A percentile compares a stretch with the other conserved stretches of the same genome.
Evolutionary conservation across 1,140 invertebrate genomes (phyloP).

Genomic region (Penaeus chinensis): DNA sequence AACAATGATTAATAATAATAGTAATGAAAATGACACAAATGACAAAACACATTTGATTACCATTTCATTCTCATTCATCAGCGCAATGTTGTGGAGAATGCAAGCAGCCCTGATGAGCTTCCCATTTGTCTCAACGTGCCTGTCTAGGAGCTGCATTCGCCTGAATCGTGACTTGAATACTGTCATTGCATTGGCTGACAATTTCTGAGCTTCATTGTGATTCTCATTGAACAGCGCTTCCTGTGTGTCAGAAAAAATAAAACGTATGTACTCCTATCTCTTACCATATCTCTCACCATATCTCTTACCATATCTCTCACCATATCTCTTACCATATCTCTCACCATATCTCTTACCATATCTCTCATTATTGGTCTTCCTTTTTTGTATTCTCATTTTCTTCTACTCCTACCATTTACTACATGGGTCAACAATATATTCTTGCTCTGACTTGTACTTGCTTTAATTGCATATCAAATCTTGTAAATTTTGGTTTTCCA

Average conservation of each 20-base stretch:
- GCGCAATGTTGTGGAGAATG: slow-evolving; percentile 34
- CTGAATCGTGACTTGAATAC: slow-evolving; percentile 29
- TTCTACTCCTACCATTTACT: neutral
- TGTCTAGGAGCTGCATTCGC: slow-evolving; percentile 16
- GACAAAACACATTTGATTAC: neutral
- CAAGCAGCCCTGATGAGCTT: slow-evolving; percentile 11
- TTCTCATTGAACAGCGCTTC: slow-evolving; percentile 14
- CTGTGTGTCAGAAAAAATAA: neutral
- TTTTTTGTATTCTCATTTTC: neutral
- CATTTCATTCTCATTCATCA: slow-evolving; percentile 22
- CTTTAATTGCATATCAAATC: too few relatives aligned
- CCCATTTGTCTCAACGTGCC: neutral
- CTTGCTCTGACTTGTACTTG: too few relatives aligned
- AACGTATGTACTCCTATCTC: neutral
- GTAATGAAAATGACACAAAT: neutral
- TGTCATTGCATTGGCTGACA: slow-evolving; percentile 1
- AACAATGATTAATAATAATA: too few relatives aligned
- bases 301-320: neutral
- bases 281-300: neutral
- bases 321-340: too few relatives aligned
- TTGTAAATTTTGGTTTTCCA: too few relatives aligned
- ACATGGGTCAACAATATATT: too few relatives aligned
- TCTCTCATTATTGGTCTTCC: neutral
- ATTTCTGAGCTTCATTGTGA: slow-evolving; percentile 2
- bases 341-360: neutral